Conservation (phyloP, 2,888 invertebrate genomes). For the Mantis religiosa region DNA sequence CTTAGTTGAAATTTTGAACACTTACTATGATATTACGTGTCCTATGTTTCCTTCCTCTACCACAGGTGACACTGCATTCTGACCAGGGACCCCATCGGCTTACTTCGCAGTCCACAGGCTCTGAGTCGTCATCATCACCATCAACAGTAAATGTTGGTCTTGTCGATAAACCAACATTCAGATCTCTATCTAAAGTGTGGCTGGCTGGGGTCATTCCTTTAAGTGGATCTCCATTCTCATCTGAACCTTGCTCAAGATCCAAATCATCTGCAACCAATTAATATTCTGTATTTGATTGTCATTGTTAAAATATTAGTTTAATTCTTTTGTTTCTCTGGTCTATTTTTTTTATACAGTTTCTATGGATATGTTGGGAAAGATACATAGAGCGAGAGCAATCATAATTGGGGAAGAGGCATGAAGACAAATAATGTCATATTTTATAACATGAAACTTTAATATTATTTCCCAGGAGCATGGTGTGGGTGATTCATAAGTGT, state of each 20-base stretch:
- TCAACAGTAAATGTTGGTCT: not conserved
- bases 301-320: too few relatives aligned
- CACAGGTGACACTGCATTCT: slow-evolving; percentile 47
- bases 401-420: too few relatives aligned
- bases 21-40: not conserved
- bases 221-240: not conserved
- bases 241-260: not conserved
- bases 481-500: too few relatives aligned
- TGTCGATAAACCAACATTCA: not conserved
- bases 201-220: not conserved
- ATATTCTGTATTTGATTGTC: not conserved
- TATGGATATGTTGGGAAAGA: too few relatives aligned
- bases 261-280: not conserved
- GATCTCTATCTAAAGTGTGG: not conserved
- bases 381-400: too few relatives aligned
- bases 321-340: too few relatives aligned
- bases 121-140: too few relatives aligned
- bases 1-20: not conserved
- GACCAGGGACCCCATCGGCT: slow-evolving; percentile 46
- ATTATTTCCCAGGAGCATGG: too few relatives aligned
- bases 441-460: too few relatives aligned
- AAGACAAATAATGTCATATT: too few relatives aligned
- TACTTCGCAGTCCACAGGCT: slow-evolving; percentile 43
- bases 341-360: too few relatives aligned
- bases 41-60: slow-evolving; percentile 44